A percentile compares a stretch with the other conserved stretches of the same genome.
Evolutionary conservation across 2,113 vertebrate genomes (phyloP).

Genomic region (Loxodonta africana): DNA sequence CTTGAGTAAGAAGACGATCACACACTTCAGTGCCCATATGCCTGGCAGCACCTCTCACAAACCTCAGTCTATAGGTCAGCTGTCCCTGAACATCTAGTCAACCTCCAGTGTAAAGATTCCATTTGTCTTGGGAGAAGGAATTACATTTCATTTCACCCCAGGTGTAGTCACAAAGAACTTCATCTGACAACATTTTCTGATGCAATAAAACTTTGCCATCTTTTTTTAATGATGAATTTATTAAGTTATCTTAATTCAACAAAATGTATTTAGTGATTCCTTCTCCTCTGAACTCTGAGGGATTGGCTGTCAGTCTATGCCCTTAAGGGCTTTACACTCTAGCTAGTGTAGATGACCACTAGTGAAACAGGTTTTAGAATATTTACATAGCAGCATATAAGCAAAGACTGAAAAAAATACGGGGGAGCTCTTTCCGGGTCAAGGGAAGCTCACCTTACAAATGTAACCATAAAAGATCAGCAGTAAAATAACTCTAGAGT

Average conservation of each 20-base stretch:
- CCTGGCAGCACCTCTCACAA: not conserved
- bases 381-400: slow-evolving; percentile 30
- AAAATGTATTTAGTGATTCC: slow-evolving; percentile 24
- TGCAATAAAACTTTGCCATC: not conserved
- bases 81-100: not conserved
- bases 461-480: slow-evolving; percentile 7
- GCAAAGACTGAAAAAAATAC: not conserved
- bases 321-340: not conserved
- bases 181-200: slow-evolving; percentile 11
- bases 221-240: slow-evolving; percentile 36
- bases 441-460: slow-evolving; percentile 45
- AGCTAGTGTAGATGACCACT: not conserved
- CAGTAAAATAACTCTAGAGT: not conserved
- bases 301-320: not conserved
- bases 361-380: slow-evolving; percentile 13
- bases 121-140: not conserved
- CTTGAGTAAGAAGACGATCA: not conserved
- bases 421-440: not conserved
- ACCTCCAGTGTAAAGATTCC: slow-evolving; percentile 1
- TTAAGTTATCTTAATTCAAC: not conserved
- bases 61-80: not conserved
- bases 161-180: slow-evolving; percentile 11
- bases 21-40: not conserved
- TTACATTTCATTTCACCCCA: not conserved
- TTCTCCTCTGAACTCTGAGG: not conserved